Evolutionary conservation across 1,140 invertebrate genomes (phyloP).

Genomic region (Leptonema lineaticorne): DNA sequence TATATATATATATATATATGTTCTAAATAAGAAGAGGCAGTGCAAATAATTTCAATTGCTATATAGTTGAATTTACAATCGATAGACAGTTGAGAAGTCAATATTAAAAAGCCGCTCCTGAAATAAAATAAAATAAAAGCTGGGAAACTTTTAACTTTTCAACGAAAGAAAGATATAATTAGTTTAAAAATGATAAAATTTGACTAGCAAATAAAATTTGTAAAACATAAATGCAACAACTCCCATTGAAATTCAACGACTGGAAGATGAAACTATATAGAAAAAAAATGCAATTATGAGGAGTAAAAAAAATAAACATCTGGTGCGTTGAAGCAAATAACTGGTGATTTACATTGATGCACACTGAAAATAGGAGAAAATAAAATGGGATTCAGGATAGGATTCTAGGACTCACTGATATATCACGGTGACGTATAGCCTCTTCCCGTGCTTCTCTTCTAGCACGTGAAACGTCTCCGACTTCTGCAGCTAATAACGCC

Average conservation of each 20-base stretch:
- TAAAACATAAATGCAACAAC: neutral
- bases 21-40: neutral
- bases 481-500: conserved; percentile 39
- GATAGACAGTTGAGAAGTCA: conserved; percentile 17
- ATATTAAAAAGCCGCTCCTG: conserved; percentile 37
- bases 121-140: conserved; percentile 32
- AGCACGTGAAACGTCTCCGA: conserved; percentile 33
- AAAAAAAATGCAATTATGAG: no score
- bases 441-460: conserved; percentile 34
- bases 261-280: no score
- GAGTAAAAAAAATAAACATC: neutral
- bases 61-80: conserved; percentile 2
- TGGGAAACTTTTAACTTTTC: neutral
- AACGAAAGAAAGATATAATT: neutral
- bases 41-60: conserved; percentile 3
- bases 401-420: conserved; percentile 34
- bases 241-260: no score
- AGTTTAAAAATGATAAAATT: neutral
- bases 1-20: neutral
- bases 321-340: conserved; percentile 5
- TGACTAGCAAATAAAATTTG: neutral
- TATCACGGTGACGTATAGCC: conserved; percentile 27
- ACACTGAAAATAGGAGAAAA: neutral
- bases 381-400: neutral
- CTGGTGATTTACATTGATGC: neutral